A percentile compares a stretch with the other conserved stretches of the same genome.
These are phyloP conservation scores for Dromiciops gliroides DNA, from an alignment of 2,113 vertebrate genomes.

Conservation along the genomic window DNA sequence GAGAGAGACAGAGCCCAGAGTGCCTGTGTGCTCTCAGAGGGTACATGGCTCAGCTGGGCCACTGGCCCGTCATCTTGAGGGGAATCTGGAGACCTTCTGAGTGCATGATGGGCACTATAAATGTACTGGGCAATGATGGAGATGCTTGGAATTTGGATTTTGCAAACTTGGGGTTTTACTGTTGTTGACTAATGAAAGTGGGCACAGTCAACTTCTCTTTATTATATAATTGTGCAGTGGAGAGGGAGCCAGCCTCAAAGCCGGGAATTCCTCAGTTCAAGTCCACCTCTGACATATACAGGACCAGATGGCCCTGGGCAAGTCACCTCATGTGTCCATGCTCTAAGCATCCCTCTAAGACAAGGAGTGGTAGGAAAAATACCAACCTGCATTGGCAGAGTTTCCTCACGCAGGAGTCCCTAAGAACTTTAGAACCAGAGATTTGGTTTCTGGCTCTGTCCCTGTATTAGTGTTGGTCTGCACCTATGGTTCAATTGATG, in stretches of 20 bases:
- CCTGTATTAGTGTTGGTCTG: background rate
- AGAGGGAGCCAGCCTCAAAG: background rate
- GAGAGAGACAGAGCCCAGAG: background rate
- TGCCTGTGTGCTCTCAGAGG: no score
- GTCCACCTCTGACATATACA: background rate
- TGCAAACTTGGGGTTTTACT: background rate
- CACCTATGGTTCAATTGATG: background rate
- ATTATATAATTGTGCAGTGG: background rate
- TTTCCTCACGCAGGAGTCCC: background rate
- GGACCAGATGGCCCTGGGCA: no score
- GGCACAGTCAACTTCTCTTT: background rate
- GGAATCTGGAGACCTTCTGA: background rate
- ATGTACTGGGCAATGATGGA: background rate
- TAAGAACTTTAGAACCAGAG: background rate
- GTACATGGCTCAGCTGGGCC: background rate
- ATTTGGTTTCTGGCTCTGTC: background rate
- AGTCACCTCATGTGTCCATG: background rate
- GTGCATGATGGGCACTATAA: background rate
- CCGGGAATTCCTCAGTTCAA: background rate
- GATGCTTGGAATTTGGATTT: background rate
- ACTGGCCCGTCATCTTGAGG: background rate
- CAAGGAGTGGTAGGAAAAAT: background rate
- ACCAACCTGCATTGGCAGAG: background rate
- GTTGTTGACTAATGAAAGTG: background rate
- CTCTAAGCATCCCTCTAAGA: background rate